These are phyloP conservation scores for Euwallacea fornicatus DNA, from an alignment of 1,140 invertebrate genomes.

Conservation along the genomic window DNA sequence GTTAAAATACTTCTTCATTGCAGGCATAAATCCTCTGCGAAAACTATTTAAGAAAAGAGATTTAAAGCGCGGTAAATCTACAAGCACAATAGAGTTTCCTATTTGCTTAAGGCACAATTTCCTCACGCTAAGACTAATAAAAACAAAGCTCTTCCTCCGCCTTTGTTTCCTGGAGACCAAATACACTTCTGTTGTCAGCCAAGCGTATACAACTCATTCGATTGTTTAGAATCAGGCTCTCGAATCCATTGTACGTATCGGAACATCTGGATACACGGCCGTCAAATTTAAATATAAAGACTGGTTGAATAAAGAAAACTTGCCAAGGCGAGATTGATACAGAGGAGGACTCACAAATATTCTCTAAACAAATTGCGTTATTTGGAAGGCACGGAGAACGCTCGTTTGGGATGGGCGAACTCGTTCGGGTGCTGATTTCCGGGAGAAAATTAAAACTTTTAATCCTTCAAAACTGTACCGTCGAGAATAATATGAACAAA, in stretches of 20 bases:
- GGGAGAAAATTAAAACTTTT: no score
- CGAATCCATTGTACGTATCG: slow-evolving; percentile 26
- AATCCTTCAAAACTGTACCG: no score
- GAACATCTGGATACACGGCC: slow-evolving; percentile 27
- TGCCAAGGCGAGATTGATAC: slow-evolving; percentile 16
- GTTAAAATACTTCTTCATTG: no score
- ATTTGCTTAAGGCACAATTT: slow-evolving; percentile 1
- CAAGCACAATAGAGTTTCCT: neutral
- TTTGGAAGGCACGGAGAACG: no score
- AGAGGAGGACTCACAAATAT: slow-evolving; percentile 4
- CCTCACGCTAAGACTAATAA: slow-evolving; percentile 5
- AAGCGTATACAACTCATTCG: slow-evolving; percentile 32
- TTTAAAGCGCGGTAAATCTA: neutral
- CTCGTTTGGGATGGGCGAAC: no score
- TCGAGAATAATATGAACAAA: no score
- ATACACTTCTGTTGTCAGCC: slow-evolving; percentile 30
- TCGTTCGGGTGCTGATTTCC: no score
- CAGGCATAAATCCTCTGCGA: no score
- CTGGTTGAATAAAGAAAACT: slow-evolving; percentile 25
- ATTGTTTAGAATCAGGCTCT: slow-evolving; percentile 32
- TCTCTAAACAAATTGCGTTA: no score
- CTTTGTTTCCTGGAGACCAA: slow-evolving; percentile 27
- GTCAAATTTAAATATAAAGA: slow-evolving; percentile 35
- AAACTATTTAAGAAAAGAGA: neutral
- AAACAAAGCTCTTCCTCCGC: slow-evolving; percentile 23